These are phyloP conservation scores for Rhagium mordax DNA, from an alignment of 2,888 invertebrate genomes.

Conservation along the genomic window DNA sequence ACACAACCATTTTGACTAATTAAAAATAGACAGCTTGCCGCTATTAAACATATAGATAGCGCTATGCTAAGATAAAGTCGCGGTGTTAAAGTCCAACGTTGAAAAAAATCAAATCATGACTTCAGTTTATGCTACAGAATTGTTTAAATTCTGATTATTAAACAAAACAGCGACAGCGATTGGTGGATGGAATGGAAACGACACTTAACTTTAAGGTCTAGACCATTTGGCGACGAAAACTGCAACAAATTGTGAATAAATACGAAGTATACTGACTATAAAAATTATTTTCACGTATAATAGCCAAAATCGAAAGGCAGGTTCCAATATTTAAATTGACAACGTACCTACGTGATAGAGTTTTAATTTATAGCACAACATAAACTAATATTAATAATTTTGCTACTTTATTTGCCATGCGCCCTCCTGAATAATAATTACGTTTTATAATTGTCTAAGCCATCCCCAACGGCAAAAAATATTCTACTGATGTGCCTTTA, in stretches of 20 bases:
- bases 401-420: background rate
- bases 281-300: background rate
- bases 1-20: background rate
- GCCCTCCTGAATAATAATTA: background rate
- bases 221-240: background rate
- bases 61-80: background rate
- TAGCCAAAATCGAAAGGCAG: background rate
- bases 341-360: background rate
- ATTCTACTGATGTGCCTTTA: background rate
- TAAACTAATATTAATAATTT: background rate
- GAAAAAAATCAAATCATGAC: background rate
- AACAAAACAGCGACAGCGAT: too few species aligned
- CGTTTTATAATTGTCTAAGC: background rate
- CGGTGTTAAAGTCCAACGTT: background rate
- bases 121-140: background rate
- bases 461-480: background rate
- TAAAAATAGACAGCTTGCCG: slow-evolving; percentile 15
- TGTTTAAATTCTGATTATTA: background rate
- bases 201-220: too few species aligned
- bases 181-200: too few species aligned
- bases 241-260: background rate
- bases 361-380: background rate
- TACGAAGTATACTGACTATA: too few species aligned
- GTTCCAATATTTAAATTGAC: background rate
- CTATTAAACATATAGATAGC: background rate